Conservation (phyloP, 2,113 vertebrate genomes). For the Miniopterus natalensis region DNA sequence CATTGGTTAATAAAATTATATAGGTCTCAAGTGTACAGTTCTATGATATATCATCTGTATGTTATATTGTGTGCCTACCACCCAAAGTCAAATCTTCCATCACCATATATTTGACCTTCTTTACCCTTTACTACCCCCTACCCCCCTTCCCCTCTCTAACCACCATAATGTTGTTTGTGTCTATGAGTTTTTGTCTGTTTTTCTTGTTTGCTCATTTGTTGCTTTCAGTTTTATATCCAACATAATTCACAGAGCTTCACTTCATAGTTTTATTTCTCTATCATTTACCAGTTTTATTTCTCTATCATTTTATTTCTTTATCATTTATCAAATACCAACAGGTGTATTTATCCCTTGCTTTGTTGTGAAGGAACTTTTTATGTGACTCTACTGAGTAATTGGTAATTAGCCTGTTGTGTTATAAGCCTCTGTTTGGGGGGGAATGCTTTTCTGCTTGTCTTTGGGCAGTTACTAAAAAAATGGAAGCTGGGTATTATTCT, state of each 20-base stretch:
- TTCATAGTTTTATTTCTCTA: background rate
- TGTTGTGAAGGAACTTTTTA: background rate
- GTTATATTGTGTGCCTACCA: background rate
- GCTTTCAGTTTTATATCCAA: background rate
- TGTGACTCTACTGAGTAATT: background rate
- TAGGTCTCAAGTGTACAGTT: background rate
- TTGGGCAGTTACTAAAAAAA: background rate
- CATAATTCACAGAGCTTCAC: background rate
- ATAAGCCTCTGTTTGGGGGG: background rate
- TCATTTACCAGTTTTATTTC: background rate
- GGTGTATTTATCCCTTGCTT: background rate
- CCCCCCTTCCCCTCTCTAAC: background rate
- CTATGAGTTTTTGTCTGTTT: background rate
- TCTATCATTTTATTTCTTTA: no score
- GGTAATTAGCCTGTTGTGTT: background rate
- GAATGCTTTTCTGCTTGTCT: background rate
- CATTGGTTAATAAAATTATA: background rate
- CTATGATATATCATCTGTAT: background rate
- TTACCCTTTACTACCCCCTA: background rate
- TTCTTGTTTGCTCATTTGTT: background rate
- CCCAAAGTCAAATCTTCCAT: background rate
- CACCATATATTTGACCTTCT: background rate
- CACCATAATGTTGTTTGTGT: background rate
- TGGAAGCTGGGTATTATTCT: background rate
- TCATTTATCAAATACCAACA: no score